A percentile compares a stretch with the other conserved stretches of the same genome.
These are phyloP conservation scores for Drosophila equinoxialis DNA, from an alignment of 1,140 invertebrate species.

Conservation along the genomic window DNA sequence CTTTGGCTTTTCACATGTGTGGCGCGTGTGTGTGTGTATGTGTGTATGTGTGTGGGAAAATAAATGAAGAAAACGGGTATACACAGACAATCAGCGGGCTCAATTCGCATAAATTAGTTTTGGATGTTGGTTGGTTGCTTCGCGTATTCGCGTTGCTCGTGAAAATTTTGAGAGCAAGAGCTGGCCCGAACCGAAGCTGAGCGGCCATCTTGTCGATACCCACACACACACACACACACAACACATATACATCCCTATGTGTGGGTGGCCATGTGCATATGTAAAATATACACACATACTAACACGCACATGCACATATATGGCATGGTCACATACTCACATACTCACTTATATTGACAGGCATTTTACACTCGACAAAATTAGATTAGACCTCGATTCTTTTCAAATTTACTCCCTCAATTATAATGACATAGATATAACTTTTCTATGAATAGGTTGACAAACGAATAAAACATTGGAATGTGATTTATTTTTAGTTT, in stretches of 20 bases:
- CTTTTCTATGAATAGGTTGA: no score
- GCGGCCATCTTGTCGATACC: conserved; percentile 20
- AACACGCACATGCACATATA: background rate
- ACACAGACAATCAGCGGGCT: conserved; percentile 20
- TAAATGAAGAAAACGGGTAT: conserved; percentile 11
- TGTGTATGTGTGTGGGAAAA: background rate
- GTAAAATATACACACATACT: background rate
- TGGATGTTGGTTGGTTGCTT: conserved; percentile 6
- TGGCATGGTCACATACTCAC: conserved; percentile 9
- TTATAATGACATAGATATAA: no score
- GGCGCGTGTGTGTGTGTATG: background rate
- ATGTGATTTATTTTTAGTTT: no score
- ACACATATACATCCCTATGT: background rate
- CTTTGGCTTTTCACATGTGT: no score
- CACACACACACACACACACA: background rate
- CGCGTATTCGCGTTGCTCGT: conserved; percentile 8
- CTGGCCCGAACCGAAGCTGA: conserved; percentile 13
- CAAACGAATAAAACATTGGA: no score
- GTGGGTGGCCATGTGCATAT: conserved; percentile 14
- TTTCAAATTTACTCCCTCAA: no score
- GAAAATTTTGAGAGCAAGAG: conserved; percentile 11
- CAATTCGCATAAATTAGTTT: conserved; percentile 24
- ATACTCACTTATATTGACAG: conserved; percentile 18
- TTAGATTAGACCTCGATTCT: background rate
- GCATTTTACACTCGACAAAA: conserved; percentile 3